Base-by-base conservation (phyloP, 2,888 invertebrate species). In the Dermolepida albohirtum region DNA sequence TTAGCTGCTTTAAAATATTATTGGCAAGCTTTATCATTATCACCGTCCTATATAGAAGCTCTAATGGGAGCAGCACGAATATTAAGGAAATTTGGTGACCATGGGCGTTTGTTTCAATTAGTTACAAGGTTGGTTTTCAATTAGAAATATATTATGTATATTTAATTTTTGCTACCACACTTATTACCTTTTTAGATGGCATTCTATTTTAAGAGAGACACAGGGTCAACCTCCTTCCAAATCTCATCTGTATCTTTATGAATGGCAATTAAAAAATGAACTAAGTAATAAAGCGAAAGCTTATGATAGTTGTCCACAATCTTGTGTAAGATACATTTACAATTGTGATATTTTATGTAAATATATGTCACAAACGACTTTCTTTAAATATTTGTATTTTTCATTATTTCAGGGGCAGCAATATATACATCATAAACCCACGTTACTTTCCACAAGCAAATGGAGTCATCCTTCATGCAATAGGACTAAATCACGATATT, bases 71-170 rank as follows among this genome's bases (percentile, higher is more conserved):
- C 89, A 0, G 88, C 89, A 41, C 85, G 88, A 67, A 84, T 87
- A 64, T 82, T 91, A 66, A 85, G 91, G 67, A 84, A 86, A 66
- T 83, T 84, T 41, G 92, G 92, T 1, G 90, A 91, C 78, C 85
- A 86, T 75, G 88, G 90, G 1, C 83, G 91, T 73, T 84, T 90
- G 68, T 86, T 90, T 76, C 90, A 91, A 78, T 80, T 91, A 41
- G 82, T 90, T 40, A 87, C 89, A 27, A 87, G 91, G 91, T 90
- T 74, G 6, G 34, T 34, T 6, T 34, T 12, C 11, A 51, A 27
- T 51, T 49, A 44, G 14, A 14, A 41, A 14, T 41, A 49, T 10
- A 49, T 14, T 7, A 50, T 63, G 22, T 5, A 14, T 2, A 22
- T 41, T 8, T 8, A 16, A 12, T 41, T 4, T 6, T 11, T 49